Conservation (phyloP, 2,797 vertebrate genomes). For the Gymnoscopelus microlampas region DNA sequence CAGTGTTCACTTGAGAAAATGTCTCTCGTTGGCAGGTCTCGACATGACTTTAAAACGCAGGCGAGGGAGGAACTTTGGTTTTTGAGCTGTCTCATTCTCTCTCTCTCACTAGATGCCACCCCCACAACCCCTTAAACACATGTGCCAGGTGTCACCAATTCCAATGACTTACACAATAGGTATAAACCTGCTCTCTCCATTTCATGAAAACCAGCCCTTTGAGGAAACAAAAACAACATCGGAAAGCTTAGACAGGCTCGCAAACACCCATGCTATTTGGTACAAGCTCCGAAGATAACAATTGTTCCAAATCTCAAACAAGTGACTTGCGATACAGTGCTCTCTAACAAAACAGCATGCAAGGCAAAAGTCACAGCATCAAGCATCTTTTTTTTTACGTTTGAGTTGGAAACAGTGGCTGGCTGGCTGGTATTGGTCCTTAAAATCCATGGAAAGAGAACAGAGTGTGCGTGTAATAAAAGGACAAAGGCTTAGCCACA, state of each 20-base stretch:
- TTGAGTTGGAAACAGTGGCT: conserved; percentile 89
- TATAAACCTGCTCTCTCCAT: conserved; percentile 97
- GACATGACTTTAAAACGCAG: conserved; percentile 98
- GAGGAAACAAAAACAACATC: conserved; percentile 51
- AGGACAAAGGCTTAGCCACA: conserved; percentile 91
- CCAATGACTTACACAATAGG: conserved; percentile 88
- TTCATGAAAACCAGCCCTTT: conserved; percentile 86
- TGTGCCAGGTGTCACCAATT: conserved; percentile 99
- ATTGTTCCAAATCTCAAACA: conserved; percentile 82
- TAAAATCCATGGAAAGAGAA: conserved; percentile 90
- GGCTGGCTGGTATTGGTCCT: conserved; percentile 89
- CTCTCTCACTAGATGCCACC: conserved; percentile 86
- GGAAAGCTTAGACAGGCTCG: conserved; percentile 68
- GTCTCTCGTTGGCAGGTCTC: conserved; percentile 99
- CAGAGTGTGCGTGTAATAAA: conserved; percentile 85
- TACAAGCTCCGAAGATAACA: conserved; percentile 72
- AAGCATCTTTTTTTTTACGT: conserved; percentile 70
- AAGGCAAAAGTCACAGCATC: conserved; percentile 87
- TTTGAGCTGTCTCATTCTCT: conserved; percentile 86
- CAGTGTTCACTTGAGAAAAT: conserved; percentile 99
- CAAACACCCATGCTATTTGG: conserved; percentile 77
- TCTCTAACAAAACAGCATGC: conserved; percentile 92
- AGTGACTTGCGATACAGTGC: conserved; percentile 84
- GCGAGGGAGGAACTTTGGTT: conserved; percentile 96
- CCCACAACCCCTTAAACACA: conserved; percentile 83